phyloP scores from a whole-genome alignment of 2,797 vertebrate species.

The Pangasius mekongensis region DNA sequence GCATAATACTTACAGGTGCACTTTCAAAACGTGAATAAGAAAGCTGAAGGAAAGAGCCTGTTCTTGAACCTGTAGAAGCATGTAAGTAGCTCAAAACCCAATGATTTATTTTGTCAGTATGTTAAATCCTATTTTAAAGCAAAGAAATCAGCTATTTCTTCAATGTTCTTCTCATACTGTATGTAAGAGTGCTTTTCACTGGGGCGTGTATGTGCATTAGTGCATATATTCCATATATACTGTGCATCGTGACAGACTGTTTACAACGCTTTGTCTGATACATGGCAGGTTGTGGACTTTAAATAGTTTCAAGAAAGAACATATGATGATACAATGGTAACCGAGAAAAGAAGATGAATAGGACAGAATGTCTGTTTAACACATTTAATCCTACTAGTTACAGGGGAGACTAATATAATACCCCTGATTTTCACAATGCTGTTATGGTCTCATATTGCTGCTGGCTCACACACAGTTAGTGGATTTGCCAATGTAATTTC shows the following conservation, averaged over 20 bases:
- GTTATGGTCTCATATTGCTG: background rate
- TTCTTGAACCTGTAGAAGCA: background rate
- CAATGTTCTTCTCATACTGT: background rate
- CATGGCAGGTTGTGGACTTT: background rate
- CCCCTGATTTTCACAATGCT: background rate
- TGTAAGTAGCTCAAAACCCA: background rate
- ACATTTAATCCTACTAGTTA: background rate
- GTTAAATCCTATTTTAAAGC: constrained; percentile 19
- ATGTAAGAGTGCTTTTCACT: background rate
- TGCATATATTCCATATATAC: background rate
- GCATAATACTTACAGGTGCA: background rate
- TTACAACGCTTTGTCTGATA: background rate
- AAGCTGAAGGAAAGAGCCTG: background rate
- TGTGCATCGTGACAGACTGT: background rate
- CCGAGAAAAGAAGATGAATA: background rate
- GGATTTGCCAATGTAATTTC: background rate
- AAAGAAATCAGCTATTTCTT: constrained; percentile 12
- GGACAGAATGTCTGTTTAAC: background rate
- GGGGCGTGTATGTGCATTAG: background rate
- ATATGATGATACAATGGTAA: background rate
- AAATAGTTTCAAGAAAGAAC: background rate
- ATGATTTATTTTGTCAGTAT: background rate
- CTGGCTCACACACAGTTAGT: background rate
- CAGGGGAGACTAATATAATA: background rate
- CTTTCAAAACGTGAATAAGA: background rate